Evolutionary conservation across 2,113 vertebrate species (phyloP), one percentile per base, ranked within the genome.

Genomic region (Scomber colias): DNA sequence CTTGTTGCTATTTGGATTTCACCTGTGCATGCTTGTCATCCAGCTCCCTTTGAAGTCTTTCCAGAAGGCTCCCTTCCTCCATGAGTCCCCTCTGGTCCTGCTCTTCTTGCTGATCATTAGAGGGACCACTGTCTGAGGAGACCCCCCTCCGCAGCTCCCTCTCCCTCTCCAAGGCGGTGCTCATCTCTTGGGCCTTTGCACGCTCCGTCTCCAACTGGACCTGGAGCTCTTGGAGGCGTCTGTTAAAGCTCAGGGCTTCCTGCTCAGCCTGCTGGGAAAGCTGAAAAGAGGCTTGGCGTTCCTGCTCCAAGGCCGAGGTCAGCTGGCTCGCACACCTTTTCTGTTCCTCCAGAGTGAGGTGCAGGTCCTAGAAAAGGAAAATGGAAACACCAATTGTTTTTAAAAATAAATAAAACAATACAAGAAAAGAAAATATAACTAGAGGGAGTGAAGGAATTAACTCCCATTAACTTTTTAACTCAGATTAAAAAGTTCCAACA

Each of bases 201-300:
- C 87, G 95, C 87, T 97, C 96, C 0, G 97, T 96, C 1, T 98
- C 97, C 75, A 99, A 94, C 68, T 97, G 96, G 44, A 97, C 95
- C 79, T 97, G 96, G 63, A 98, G 95, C 91, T 98, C 96, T 67
- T 95, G 93, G 67, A 90, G 95, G 35, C 82, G 95, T 71, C 93
- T 91, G 53, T 57, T 93, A 60, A 97, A 95, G 91, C 6, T 92
- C 72, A 64, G 92, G 16, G 78, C 94, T 30, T 96, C 96, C 82
- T 95, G 95, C 45, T 96, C 95, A 1, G 94, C 86, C 80, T 96
- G 93, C 84, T 96, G 95, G 44, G 95, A 95, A 51, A 96, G 94
- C 81, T 95, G 94, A 24, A 83, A 90, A 17, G 95, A 93, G 49
- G 94, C 73, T 88, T 95, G 94, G 19, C 91, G 95, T 90, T 98